These are phyloP conservation scores for Drosophila tani DNA, from an alignment of 1,140 invertebrate species.

Conservation along the genomic window DNA sequence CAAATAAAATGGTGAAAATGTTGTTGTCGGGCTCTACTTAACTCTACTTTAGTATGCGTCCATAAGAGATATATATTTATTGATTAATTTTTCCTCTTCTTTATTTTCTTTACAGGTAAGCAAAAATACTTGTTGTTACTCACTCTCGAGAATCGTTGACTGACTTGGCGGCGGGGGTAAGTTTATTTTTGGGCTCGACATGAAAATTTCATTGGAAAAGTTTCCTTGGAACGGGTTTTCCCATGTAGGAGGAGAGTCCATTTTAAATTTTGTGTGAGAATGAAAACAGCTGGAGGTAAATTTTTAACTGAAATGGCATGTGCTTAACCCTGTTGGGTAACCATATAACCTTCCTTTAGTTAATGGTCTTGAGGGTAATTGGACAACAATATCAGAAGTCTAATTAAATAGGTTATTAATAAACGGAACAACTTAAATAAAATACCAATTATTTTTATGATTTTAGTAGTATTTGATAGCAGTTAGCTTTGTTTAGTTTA, in stretches of 20 bases:
- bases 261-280: slow-evolving; percentile 31
- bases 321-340: background rate
- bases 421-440: background rate
- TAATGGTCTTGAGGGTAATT: background rate
- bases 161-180: slow-evolving; percentile 12
- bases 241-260: slow-evolving; percentile 9
- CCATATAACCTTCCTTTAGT: background rate
- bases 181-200: slow-evolving; percentile 41
- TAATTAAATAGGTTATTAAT: background rate
- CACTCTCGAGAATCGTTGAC: background rate
- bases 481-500: too few species aligned
- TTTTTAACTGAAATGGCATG: slow-evolving; percentile 2
- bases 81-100: slow-evolving; percentile 61
- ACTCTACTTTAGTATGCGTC: slow-evolving; percentile 24
- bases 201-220: slow-evolving; percentile 32
- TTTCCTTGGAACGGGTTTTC: slow-evolving; percentile 24
- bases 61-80: slow-evolving; percentile 52
- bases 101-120: slow-evolving; percentile 70
- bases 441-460: background rate
- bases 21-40: slow-evolving; percentile 32
- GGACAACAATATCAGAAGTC: background rate
- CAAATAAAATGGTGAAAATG: slow-evolving; percentile 55
- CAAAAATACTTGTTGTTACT: slow-evolving; percentile 53
- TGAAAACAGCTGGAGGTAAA: slow-evolving; percentile 12
- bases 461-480: background rate